Evolutionary conservation across 2,888 invertebrate species (phyloP), one percentile per base, ranked within the genome.

Genomic region (Trissoscelio sp.): DNA sequence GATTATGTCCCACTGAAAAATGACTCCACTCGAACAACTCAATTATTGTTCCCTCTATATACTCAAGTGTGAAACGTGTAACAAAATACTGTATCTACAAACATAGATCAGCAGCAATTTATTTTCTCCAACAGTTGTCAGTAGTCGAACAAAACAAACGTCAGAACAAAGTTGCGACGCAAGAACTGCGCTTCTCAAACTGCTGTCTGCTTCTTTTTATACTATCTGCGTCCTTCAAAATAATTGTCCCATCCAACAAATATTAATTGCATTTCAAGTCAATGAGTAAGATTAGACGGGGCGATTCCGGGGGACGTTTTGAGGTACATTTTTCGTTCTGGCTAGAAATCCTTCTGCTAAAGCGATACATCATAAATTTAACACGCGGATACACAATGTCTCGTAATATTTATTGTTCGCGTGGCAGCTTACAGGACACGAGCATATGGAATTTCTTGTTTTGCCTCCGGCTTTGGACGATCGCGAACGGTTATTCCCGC

Each of bases 321-420:
- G n/a, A n/a, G n/a, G n/a, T n/a, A n/a, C n/a, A n/a, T n/a, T n/a
- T n/a, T n/a, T n/a, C n/a, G n/a, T n/a, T n/a, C n/a, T n/a, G n/a
- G n/a, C n/a, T n/a, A n/a, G n/a, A n/a, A n/a, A n/a, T n/a, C n/a
- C n/a, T n/a, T n/a, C n/a, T n/a, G n/a, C n/a, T n/a, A n/a, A n/a
- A n/a, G n/a, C n/a, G 34, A 69, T 37, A 28, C 46, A 57, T 69
- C 57, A 69, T 69, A 69, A 69, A 69, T 69, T 57, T 37, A 31
- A 31, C 28, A 22, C 55, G 12, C 46, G 57, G 46, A 57, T 57
- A 69, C 20, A 16, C 46, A 57, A 42, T 11, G 46, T 57, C 69
- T 28, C 69, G 69, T 20, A 14, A 44, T 69, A 57, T 69, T 69
- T 69, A 69, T 57, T 46, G 34, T 57, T 18, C 53, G 66, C 57